These are phyloP conservation scores for Nephrotoma guestfalica DNA, from an alignment of 2,888 invertebrate genomes.

Conservation along the genomic window DNA sequence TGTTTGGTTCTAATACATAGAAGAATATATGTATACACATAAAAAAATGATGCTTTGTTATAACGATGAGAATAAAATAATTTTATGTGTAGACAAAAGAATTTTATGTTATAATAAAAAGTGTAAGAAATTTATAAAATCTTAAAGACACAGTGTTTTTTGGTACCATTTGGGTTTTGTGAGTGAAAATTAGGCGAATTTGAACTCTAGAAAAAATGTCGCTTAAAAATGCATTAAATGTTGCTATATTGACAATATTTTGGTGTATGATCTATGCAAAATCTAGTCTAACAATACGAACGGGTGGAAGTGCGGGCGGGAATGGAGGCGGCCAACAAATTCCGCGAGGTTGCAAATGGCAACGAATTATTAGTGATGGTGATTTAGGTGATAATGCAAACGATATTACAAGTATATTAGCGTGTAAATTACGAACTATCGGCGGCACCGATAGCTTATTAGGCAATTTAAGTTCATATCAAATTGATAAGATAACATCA, in stretches of 20 bases:
- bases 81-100: not conserved
- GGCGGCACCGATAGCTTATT: slow-evolving; percentile 51
- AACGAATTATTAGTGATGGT: slow-evolving; percentile 29
- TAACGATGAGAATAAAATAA: not conserved
- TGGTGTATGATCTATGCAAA: not conserved
- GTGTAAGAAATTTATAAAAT: not conserved
- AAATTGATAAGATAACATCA: slow-evolving; percentile 52
- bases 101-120: slow-evolving; percentile 2
- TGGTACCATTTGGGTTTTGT: not conserved
- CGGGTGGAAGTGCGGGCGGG: not conserved
- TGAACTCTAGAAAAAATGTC: not conserved
- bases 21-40: not conserved
- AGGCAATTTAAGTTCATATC: slow-evolving; percentile 51
- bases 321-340: slow-evolving; percentile 26
- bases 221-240: not conserved
- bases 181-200: not conserved
- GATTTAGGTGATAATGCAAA: slow-evolving; percentile 18
- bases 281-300: not conserved
- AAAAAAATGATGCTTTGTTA: not conserved
- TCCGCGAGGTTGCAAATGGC: slow-evolving; percentile 63
- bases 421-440: slow-evolving; percentile 58
- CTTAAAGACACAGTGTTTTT: not conserved
- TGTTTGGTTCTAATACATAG: not conserved
- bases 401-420: slow-evolving; percentile 41
- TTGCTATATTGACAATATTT: not conserved